phyloP scores from a whole-genome alignment of 2,113 vertebrate species.

The Pheucticus melanocephalus region DNA sequence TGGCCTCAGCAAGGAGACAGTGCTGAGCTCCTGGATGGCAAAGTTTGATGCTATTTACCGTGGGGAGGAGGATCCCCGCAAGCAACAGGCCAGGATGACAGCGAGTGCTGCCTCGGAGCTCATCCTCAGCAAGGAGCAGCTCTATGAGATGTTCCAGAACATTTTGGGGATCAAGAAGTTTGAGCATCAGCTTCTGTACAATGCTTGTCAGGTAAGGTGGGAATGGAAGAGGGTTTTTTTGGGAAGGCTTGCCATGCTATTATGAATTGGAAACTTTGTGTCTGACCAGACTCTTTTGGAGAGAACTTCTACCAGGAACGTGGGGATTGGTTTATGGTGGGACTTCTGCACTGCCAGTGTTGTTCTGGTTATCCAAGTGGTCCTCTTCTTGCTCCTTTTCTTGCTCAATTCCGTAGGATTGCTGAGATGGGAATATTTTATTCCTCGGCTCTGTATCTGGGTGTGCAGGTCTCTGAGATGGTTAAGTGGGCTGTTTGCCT shows the following conservation, averaged over 20 bases:
- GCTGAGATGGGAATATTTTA: not conserved
- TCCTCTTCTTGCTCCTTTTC: not conserved
- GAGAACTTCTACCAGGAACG: not conserved
- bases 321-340: not conserved
- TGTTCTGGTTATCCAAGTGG: not conserved
- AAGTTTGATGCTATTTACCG: conserved; percentile 98
- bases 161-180: conserved; percentile 99
- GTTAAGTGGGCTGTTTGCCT: not conserved
- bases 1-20: conserved; percentile 97
- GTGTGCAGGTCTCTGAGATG: not conserved
- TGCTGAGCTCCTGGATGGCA: conserved; percentile 97
- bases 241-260: not conserved
- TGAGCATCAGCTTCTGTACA: conserved; percentile 97
- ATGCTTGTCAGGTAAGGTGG: conserved; percentile 93
- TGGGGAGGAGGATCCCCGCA: conserved; percentile 93
- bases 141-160: conserved; percentile 99
- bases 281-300: not conserved
- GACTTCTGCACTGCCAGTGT: not conserved
- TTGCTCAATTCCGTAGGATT: not conserved
- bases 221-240: not conserved
- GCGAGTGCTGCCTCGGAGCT: conserved; percentile 95
- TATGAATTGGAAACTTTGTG: not conserved
- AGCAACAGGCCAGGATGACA: conserved; percentile 94
- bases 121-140: conserved; percentile 98
- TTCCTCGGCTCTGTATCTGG: not conserved